These are phyloP conservation scores for Phenganax subtilis DNA, from an alignment of 92 coral and sea anemone species.

Conservation along the genomic window DNA sequence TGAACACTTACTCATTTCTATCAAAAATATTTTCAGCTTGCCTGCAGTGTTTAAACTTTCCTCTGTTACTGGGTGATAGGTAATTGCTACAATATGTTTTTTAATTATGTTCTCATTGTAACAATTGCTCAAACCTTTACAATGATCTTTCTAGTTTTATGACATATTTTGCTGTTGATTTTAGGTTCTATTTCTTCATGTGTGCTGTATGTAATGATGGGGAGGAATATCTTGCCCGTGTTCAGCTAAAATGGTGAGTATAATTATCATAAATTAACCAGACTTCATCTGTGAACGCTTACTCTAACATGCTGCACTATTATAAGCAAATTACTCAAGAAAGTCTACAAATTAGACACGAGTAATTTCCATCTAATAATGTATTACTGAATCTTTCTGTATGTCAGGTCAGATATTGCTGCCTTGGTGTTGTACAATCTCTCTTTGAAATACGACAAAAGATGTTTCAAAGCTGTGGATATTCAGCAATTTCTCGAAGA, in stretches of 20 bases:
- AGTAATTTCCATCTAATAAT: not conserved
- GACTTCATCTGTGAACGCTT: too few species aligned
- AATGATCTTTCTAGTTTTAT: not conserved
- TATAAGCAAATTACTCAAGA: not conserved
- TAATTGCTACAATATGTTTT: not conserved
- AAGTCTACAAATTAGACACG: not conserved
- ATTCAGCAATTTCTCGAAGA: constrained; percentile 6
- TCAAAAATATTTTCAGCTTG: constrained; percentile 10
- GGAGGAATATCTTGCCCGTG: constrained; percentile 15
- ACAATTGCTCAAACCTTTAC: not conserved
- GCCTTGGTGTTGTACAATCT: constrained; percentile 28
- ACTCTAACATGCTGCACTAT: too few species aligned
- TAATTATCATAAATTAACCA: too few species aligned
- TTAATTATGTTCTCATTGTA: not conserved
- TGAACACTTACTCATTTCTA: not conserved
- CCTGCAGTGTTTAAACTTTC: constrained; percentile 14
- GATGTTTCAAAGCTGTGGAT: constrained; percentile 2
- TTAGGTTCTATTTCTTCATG: constrained; percentile 18
- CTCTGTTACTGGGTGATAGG: constrained; percentile 33
- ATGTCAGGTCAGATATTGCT: constrained; percentile 31
- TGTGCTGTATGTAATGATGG: constrained; percentile 31
- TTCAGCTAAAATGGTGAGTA: constrained; percentile 25
- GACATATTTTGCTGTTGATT: not conserved
- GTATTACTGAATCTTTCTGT: not conserved
- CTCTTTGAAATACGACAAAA: constrained; percentile 8